These are phyloP conservation scores for Zoanthus sociatus DNA, from an alignment of 92 coral and sea anemone genomes.

Conservation along the genomic window DNA sequence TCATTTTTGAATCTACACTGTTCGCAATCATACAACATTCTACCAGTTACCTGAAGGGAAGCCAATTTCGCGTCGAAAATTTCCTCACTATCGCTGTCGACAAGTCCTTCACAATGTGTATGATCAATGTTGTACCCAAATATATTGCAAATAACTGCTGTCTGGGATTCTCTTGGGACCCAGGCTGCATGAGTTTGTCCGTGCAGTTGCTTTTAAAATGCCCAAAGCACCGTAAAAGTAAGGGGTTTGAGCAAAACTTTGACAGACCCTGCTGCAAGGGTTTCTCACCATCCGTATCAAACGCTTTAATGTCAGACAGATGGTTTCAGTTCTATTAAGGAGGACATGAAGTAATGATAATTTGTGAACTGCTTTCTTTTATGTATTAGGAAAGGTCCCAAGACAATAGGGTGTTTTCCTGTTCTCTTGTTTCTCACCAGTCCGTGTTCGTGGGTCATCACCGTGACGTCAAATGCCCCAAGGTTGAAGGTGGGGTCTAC, in stretches of 20 bases:
- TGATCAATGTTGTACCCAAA: slow-evolving; percentile 52
- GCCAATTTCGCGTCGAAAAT: slow-evolving; percentile 26
- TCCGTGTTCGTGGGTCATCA: slow-evolving; percentile 53
- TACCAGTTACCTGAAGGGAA: slow-evolving; percentile 1
- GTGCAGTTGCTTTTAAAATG: slow-evolving; percentile 58
- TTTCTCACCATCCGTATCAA: slow-evolving; percentile 54
- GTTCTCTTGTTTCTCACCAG: slow-evolving; percentile 43
- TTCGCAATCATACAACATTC: neutral
- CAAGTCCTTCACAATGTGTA: slow-evolving; percentile 41
- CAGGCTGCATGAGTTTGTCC: slow-evolving; percentile 48
- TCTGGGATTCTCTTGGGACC: slow-evolving; percentile 23
- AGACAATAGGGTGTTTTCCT: slow-evolving; percentile 59
- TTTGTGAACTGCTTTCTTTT: slow-evolving; percentile 32
- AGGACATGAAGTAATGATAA: slow-evolving; percentile 53
- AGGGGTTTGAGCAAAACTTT: slow-evolving; percentile 40
- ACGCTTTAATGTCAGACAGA: slow-evolving; percentile 31
- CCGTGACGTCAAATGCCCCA: slow-evolving; percentile 56
- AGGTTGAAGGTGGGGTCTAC: slow-evolving; percentile 62
- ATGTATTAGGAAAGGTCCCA: slow-evolving; percentile 47
- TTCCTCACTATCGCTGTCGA: slow-evolving; percentile 42
- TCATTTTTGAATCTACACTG: neutral
- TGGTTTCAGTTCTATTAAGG: slow-evolving; percentile 55
- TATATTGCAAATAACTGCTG: slow-evolving; percentile 40
- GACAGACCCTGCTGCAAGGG: slow-evolving; percentile 55
- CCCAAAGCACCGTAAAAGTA: slow-evolving; percentile 52